phyloP scores from a whole-genome alignment of 1,140 invertebrate genomes.

The Dryas iulia region DNA sequence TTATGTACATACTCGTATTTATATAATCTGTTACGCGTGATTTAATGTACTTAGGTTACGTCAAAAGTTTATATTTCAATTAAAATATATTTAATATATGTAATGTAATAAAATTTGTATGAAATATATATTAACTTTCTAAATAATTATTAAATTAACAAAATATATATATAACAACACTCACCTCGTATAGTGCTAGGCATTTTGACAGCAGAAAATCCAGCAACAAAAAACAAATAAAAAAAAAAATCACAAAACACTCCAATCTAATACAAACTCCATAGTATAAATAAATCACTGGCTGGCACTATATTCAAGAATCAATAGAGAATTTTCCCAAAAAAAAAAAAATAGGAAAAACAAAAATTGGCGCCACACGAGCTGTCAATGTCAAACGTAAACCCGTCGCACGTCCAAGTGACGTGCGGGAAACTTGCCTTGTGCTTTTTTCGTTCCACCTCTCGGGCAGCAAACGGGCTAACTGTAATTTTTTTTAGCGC shows the following conservation, averaged over 20 bases:
- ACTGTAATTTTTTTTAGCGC: conserved; percentile 74
- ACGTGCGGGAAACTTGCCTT: conserved; percentile 52
- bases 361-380: conserved; percentile 39
- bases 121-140: too few relatives aligned
- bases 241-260: conserved; percentile 54
- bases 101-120: too few relatives aligned
- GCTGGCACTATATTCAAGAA: conserved; percentile 33
- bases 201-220: conserved; percentile 65
- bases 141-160: too few relatives aligned
- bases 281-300: conserved; percentile 46
- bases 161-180: conserved; percentile 37
- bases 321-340: background rate
- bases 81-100: background rate
- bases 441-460: conserved; percentile 72
- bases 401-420: conserved; percentile 59
- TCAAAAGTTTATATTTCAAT: background rate
- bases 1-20: background rate
- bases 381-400: conserved; percentile 66
- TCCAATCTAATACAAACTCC: conserved; percentile 58
- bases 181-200: conserved; percentile 73
- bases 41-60: background rate
- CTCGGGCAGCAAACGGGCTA: conserved; percentile 53
- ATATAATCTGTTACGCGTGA: background rate
- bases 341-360: background rate
- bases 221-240: conserved; percentile 33